Evolutionary conservation across 2,888 invertebrate species (phyloP), one percentile per base, ranked within the genome.

Genomic region (Drosophila koepferae): DNA sequence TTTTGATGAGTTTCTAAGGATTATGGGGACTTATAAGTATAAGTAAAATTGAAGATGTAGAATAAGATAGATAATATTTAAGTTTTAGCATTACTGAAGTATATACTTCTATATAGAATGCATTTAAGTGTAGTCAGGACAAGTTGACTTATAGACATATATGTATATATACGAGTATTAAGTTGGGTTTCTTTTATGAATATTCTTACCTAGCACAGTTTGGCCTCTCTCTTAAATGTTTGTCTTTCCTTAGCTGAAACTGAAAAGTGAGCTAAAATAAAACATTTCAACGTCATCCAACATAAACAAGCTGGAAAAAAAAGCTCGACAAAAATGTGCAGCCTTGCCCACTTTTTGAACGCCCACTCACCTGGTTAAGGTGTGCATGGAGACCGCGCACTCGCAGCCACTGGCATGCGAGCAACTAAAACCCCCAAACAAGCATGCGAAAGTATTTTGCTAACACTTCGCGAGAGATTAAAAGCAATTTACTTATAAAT

Each of bases 401-500:
- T 14, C 14, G 2, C 18, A 14, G 34, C 23, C 51, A 12, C n/a
- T 38, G 55, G 63, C 28, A 71, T 63, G 40, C 53, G 41, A 40
- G 41, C 12, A 63, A 58, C 56, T 72, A 60, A 59, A 59, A 51
- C 18, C 61, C 56, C 54, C 61, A 53, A 61, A 63, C 65, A 71
- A 76, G 77, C 72, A 77, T 68, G 63, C 64, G 65, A 78, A 78
- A 78, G 73, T 80, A 77, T 80, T 78, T 81, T 72, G 77, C 78
- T 23, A 78, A 80, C 78, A 80, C 78, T 78, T 78, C 77, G 81
- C 78, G 81, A 77, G 77, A 69, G 78, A 66, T 77, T 78, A 78
- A 78, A 78, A 80, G 81, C 81, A 81, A 81, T 79, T 81, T 79
- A 79, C 79, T 79, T 79, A 81, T 81, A 81, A 77, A 77, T 79